phyloP scores from a whole-genome alignment of 1,140 invertebrate genomes.

The Atta cephalotes region DNA sequence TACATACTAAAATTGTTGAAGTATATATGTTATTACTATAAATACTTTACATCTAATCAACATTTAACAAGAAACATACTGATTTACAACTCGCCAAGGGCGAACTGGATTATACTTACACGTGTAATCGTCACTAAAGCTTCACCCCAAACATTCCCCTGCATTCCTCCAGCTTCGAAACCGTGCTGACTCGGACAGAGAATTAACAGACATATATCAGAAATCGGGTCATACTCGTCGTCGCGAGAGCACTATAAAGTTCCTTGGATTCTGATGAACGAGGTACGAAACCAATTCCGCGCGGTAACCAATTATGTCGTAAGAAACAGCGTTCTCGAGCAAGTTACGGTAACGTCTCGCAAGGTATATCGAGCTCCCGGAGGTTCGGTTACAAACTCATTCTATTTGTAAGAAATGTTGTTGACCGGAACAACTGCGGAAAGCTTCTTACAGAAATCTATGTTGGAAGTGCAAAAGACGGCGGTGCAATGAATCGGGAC shows the following conservation, averaged over 20 bases:
- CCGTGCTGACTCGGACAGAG: conserved; percentile 1
- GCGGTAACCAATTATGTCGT: conserved; percentile 76
- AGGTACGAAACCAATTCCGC: conserved; percentile 63
- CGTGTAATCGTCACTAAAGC: conserved; percentile 47
- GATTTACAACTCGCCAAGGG: background rate
- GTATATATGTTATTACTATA: background rate
- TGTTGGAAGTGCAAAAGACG: background rate
- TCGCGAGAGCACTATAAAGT: conserved; percentile 40
- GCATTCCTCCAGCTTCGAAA: background rate
- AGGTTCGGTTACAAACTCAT: conserved; percentile 70
- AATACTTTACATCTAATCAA: background rate
- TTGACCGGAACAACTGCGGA: background rate
- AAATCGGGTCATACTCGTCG: conserved; percentile 65
- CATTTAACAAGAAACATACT: conserved; percentile 11
- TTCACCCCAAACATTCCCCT: conserved; percentile 6
- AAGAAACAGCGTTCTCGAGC: conserved; percentile 68
- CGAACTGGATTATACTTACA: conserved; percentile 47
- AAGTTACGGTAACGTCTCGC: conserved; percentile 61
- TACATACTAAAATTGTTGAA: background rate
- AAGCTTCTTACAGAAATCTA: background rate
- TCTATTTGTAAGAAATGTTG: conserved; percentile 65
- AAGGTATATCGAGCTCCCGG: conserved; percentile 21
- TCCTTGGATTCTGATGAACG: conserved; percentile 42
- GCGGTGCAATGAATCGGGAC: background rate
- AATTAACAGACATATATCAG: conserved; percentile 65